These are phyloP conservation scores for Erythrolamprus reginae DNA, from an alignment of 2,113 vertebrate genomes.

Conservation along the genomic window DNA sequence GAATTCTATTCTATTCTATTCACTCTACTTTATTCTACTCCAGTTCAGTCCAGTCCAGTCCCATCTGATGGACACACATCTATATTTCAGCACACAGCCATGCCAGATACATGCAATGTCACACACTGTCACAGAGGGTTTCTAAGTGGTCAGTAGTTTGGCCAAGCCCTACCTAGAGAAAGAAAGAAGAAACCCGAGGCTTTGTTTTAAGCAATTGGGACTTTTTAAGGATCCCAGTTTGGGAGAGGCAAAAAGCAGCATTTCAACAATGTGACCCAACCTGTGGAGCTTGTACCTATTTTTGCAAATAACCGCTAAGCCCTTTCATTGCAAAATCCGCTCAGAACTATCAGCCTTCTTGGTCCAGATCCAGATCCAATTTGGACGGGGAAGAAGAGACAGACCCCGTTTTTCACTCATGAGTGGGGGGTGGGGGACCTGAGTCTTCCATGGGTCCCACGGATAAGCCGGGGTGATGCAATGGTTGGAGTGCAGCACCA, in stretches of 20 bases:
- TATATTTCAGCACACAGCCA: background rate
- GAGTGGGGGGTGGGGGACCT: background rate
- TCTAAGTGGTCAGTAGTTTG: background rate
- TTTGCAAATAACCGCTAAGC: constrained; percentile 39
- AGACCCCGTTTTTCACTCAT: background rate
- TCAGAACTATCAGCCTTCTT: background rate
- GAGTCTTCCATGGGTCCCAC: background rate
- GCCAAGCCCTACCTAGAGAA: background rate
- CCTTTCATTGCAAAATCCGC: too few relatives aligned
- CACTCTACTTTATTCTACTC: too few relatives aligned
- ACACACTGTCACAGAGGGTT: background rate
- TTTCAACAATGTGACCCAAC: background rate
- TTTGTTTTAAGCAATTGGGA: background rate
- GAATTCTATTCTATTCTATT: too few relatives aligned
- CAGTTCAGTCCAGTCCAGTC: too few relatives aligned
- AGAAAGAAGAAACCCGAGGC: background rate
- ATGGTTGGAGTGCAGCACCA: too few relatives aligned
- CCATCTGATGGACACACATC: background rate
- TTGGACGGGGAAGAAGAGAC: background rate
- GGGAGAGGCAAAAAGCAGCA: background rate
- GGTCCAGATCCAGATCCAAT: background rate
- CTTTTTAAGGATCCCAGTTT: background rate
- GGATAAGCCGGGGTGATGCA: too few relatives aligned
- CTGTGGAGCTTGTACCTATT: background rate
- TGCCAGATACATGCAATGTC: background rate